A percentile compares a stretch with the other conserved stretches of the same genome.
Conservation (phyloP, 2,888 invertebrate genomes). For the Sphecodes monilicornis region DNA sequence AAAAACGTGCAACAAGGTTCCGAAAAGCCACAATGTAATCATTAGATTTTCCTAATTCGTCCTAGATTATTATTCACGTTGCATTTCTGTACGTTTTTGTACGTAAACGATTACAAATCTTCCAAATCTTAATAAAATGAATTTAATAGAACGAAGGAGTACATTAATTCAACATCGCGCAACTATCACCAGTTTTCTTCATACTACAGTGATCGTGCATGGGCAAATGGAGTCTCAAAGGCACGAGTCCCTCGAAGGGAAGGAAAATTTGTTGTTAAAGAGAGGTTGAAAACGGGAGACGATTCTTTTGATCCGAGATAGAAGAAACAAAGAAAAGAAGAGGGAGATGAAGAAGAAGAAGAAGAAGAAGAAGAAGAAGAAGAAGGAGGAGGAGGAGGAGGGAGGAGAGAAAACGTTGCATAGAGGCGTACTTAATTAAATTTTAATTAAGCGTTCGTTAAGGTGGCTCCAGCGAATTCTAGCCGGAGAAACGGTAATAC, state of each 20-base stretch:
- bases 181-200: not conserved
- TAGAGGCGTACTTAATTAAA: slow-evolving; percentile 23
- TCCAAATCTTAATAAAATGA: no score
- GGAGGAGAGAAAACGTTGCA: not conserved
- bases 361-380: not conserved
- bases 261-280: slow-evolving; percentile 13
- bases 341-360: not conserved
- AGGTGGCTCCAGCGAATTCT: slow-evolving; percentile 6
- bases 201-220: not conserved
- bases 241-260: not conserved
- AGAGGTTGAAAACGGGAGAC: slow-evolving; percentile 3
- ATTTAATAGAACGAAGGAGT: no score
- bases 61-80: no score
- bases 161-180: not conserved
- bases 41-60: no score
- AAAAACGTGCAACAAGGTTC: no score
- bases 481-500: not conserved
- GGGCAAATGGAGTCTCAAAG: not conserved
- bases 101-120: no score
- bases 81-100: no score
- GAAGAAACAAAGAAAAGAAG: not conserved
- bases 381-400: not conserved
- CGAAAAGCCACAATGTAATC: no score
- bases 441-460: slow-evolving; percentile 37
- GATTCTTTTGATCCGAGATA: slow-evolving; percentile 32